phyloP scores from a whole-genome alignment of 2,113 vertebrate genomes.

The Notothenia rossii region DNA sequence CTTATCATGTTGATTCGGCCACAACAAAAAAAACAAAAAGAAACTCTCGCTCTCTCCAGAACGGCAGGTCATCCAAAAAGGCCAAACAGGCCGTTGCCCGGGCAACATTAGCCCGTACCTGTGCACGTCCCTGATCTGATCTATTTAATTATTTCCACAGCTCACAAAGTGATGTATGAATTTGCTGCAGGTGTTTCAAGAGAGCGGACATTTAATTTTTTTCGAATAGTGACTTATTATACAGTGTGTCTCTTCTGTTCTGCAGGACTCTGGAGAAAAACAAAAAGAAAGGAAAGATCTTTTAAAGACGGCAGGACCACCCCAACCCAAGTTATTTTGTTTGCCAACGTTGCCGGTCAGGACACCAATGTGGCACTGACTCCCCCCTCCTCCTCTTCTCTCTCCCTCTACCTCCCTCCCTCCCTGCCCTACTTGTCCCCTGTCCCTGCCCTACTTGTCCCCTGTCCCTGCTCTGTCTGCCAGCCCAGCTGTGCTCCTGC shows the following conservation, averaged over 20 bases:
- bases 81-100: too few species aligned
- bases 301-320: conserved; percentile 88
- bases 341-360: conserved; percentile 93
- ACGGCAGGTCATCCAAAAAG: too few species aligned
- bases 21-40: too few species aligned
- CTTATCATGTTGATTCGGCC: too few species aligned
- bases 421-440: conserved; percentile 9
- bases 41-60: too few species aligned
- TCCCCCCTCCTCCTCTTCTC: conserved; percentile 33
- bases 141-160: not conserved
- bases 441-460: conserved; percentile 23
- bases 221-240: not conserved
- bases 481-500: conserved; percentile 84
- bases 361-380: conserved; percentile 86
- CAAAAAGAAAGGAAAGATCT: conserved; percentile 99
- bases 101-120: too few species aligned
- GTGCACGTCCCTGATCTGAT: not conserved
- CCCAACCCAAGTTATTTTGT: conserved; percentile 81
- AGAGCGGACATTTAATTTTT: not conserved
- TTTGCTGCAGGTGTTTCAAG: not conserved
- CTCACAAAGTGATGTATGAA: not conserved
- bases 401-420: not conserved
- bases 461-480: conserved; percentile 69
- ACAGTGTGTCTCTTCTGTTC: conserved; percentile 3
- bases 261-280: conserved; percentile 99